These are phyloP conservation scores for Rotaria socialis DNA, from an alignment of 2,888 invertebrate genomes.

Conservation along the genomic window DNA sequence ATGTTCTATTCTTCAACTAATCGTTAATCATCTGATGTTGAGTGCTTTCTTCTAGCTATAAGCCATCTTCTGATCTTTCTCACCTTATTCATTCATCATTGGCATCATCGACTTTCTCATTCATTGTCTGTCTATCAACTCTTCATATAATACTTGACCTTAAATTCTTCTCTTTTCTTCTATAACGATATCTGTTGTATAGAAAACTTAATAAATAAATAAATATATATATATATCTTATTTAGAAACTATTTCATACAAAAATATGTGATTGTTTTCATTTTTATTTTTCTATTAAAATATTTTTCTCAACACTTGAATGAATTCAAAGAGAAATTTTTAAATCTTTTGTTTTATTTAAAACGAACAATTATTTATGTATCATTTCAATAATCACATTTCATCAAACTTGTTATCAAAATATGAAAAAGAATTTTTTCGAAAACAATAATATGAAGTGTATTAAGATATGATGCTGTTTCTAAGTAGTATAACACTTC, in stretches of 20 bases:
- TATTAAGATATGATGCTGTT: not conserved
- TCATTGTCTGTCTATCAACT: not conserved
- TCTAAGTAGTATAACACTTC: not conserved
- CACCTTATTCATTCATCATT: constrained; percentile 2
- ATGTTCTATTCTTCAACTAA: not conserved
- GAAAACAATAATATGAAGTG: not conserved
- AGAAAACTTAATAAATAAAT: not conserved
- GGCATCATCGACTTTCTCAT: constrained; percentile 14
- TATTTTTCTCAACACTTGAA: not conserved
- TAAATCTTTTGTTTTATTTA: too few species aligned
- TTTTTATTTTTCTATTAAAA: not conserved
- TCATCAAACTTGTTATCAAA: not conserved
- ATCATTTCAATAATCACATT: not conserved
- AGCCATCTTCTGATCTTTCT: constrained; percentile 23
- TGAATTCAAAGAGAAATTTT: too few species aligned
- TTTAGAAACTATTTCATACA: not conserved
- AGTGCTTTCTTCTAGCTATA: not conserved
- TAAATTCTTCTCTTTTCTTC: not conserved
- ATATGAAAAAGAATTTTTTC: not conserved
- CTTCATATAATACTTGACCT: not conserved
- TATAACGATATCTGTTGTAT: not conserved
- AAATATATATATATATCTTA: not conserved
- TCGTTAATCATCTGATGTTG: not conserved
- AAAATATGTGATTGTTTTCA: not conserved
- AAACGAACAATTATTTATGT: too few species aligned